Base-by-base conservation (phyloP, 2,113 vertebrate species). In the Mobula birostris region DNA sequence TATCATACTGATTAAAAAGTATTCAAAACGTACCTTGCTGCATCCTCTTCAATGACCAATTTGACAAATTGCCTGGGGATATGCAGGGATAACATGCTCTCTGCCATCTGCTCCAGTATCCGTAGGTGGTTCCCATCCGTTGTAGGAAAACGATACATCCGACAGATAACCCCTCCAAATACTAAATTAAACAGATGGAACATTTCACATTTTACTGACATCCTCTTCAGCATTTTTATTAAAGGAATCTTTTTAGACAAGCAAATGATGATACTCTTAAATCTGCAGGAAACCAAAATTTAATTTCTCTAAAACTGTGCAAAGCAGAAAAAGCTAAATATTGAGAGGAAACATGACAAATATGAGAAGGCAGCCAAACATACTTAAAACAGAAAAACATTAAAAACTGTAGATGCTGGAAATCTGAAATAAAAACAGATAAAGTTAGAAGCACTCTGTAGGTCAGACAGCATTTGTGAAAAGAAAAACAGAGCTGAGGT, bases 101-200 rank as follows among this genome's bases (percentile, higher is more conserved):
- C 99, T 0, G 98, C 98, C 99, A 99, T 99, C 96, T 99, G 99
- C 96, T 99, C 99, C 96, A 99, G 96, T 95, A 99, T 98, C 63
- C 98, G 97, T 68, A 99, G 96, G 95, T 99, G 98, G 96, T 98
- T 99, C 94, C 98, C 99, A 0, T 98, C 98, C 0, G 98, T 99
- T 74, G 98, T 98, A 66, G 99, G 99, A 95, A 99, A 98, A 21
- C 98, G 98, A 95, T 99, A 99, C 98, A 99, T 99, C 94, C 99
- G 97, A 94, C 97, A 99, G 97, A 99, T 98, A 94, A 98, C 98
- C 0, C 99, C 99, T 0, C 99, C 99, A 11, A 99, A 99, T 96
- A 98, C 99, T 99, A 94, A 32, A 80, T 94, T 78, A 95, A 93
- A 76, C 48, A 87, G 61, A 19, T 82, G 32, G 17, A 7, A 90